phyloP scores from a whole-genome alignment of 2,888 invertebrate genomes.

The Drosophila maculinotata region DNA sequence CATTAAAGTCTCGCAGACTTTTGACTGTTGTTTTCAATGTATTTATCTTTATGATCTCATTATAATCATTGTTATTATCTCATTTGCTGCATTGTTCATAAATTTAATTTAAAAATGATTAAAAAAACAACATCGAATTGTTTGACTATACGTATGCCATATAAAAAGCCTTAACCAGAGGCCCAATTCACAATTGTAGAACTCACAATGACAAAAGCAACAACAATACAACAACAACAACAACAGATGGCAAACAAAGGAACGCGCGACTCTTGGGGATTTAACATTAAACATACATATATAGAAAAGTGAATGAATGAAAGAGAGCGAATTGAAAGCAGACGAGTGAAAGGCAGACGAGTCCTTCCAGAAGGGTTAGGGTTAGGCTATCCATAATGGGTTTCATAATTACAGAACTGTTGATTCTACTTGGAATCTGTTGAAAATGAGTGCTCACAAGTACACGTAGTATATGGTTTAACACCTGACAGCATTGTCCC shows the following conservation, averaged over 20 bases:
- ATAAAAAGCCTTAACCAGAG: conserved; percentile 27
- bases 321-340: conserved; percentile 25
- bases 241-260: conserved; percentile 58
- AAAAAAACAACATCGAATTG: conserved; percentile 44
- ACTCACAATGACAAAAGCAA: conserved; percentile 58
- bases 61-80: conserved; percentile 66
- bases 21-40: conserved; percentile 46
- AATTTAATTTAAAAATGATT: conserved; percentile 70
- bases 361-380: conserved; percentile 31
- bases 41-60: conserved; percentile 63
- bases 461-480: conserved; percentile 6
- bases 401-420: conserved; percentile 49
- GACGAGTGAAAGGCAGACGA: conserved; percentile 47
- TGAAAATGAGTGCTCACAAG: conserved; percentile 52
- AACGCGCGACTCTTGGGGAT: conserved; percentile 59
- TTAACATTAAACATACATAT: conserved; percentile 33
- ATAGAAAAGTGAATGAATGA: conserved; percentile 21
- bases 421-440: conserved; percentile 38
- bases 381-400: conserved; percentile 30
- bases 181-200: conserved; percentile 68
- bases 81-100: conserved; percentile 66
- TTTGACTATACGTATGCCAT: conserved; percentile 20
- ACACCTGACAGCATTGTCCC: conserved; percentile 49
- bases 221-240: conserved; percentile 52
- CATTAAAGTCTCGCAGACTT: conserved; percentile 55